Base-by-base conservation (phyloP, 2,797 vertebrate species). In the Thaleichthys pacificus region DNA sequence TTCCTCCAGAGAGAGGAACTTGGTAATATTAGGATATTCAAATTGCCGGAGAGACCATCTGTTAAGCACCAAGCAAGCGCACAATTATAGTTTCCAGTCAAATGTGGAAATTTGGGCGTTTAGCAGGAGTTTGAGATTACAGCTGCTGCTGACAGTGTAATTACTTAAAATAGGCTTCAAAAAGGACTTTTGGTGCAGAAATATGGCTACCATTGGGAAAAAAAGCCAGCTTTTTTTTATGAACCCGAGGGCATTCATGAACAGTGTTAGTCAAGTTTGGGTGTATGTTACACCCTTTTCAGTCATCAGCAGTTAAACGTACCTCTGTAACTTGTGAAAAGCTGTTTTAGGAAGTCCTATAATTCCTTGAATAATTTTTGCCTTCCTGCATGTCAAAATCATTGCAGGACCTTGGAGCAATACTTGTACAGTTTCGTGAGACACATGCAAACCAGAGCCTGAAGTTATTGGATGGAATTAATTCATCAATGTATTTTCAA, bases 91-190 rank as follows among this genome's bases (percentile, higher is more conserved):
- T 89, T 91, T 88, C 89, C 87, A 89, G 83, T 78, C 51, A 89
- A 92, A 84, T 78, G 84, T 91, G 85, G 89, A 91, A 88, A 88
- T 88, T 81, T 87, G 75, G 85, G 85, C 77, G 68, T 89, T 90
- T 81, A 80, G 79, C 80, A 86, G 82, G 85, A 88, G 80, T 91
- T 82, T 82, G 80, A 88, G 88, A 88, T 90, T 89, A 89, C 78
- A 84, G 83, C 86, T 88, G 79, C 82, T 79, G 88, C 88, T 92
- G 90, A 90, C 90, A 88, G 82, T 89, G 76, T 88, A 91, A 90
- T 91, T 89, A 80, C 82, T 79, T 80, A 38, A 88, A 90, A 85
- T 91, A 77, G 84, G 86, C 77, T 86, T 42, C 89, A 91, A 92
- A 87, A 82, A 90, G 82, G 79, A 85, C 78, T 87, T 90, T 78